Evolutionary conservation across 2,797 vertebrate species (phyloP).

Genomic region (Catostomus latipinnis): DNA sequence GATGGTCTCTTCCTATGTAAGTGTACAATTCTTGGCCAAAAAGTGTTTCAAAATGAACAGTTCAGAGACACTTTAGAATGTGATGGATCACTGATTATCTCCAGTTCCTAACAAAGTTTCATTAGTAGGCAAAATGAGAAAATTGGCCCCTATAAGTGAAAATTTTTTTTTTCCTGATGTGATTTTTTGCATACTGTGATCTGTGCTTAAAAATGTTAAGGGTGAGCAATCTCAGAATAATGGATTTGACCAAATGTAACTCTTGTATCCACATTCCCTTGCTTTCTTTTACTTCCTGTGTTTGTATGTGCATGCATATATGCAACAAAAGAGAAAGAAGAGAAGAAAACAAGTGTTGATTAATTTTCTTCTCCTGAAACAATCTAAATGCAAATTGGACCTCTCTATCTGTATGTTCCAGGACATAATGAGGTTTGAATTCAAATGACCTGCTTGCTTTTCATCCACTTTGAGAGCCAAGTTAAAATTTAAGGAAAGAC

Average conservation of each 20-base stretch:
- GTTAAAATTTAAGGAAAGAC: constrained; percentile 72
- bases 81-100: not conserved
- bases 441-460: constrained; percentile 79
- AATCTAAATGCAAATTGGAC: constrained; percentile 86
- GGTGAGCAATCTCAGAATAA: constrained; percentile 21
- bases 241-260: not conserved
- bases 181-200: not conserved
- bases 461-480: constrained; percentile 74
- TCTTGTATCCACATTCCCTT: not conserved
- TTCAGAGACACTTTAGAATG: no score
- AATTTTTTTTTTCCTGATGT: not conserved
- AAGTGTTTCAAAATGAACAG: no score
- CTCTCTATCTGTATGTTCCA: constrained; percentile 81
- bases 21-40: no score
- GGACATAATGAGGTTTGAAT: constrained; percentile 81
- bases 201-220: not conserved
- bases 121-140: not conserved
- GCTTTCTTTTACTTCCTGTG: not conserved
- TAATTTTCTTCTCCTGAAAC: constrained; percentile 83
- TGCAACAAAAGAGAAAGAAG: constrained; percentile 57
- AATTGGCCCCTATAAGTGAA: not conserved
- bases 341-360: constrained; percentile 72
- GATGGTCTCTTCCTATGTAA: no score
- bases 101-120: not conserved
- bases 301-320: constrained; percentile 59